phyloP scores from a whole-genome alignment of 2,797 vertebrate species.

The Enteromius argenteus region DNA sequence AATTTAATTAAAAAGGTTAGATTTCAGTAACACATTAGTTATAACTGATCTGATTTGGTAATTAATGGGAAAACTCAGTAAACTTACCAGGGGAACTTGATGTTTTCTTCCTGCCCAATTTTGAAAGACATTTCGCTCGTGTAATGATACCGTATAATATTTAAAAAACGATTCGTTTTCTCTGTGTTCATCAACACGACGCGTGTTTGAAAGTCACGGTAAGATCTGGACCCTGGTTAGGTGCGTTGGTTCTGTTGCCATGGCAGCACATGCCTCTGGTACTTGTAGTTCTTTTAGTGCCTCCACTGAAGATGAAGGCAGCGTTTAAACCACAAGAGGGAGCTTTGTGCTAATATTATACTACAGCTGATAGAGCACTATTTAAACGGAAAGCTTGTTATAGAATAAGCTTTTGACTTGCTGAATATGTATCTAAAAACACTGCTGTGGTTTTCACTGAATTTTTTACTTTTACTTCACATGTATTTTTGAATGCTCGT shows the following conservation, averaged over 20 bases:
- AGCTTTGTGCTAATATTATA: conserved; percentile 18
- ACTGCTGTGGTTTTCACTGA: not conserved
- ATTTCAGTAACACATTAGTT: not conserved
- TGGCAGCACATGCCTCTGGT: not conserved
- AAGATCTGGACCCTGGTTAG: not conserved
- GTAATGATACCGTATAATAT: not conserved
- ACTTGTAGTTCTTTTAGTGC: conserved; percentile 15
- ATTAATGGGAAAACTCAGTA: not conserved
- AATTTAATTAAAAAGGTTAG: not conserved
- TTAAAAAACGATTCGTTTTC: not conserved
- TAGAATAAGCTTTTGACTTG: not conserved
- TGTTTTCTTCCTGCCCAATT: conserved; percentile 25
- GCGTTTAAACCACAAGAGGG: conserved; percentile 34
- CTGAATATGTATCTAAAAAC: not conserved
- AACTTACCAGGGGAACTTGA: conserved; percentile 54
- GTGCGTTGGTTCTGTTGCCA: not conserved
- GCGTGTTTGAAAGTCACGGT: not conserved
- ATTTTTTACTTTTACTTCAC: not conserved
- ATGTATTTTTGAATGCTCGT: not conserved
- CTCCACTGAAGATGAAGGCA: not conserved
- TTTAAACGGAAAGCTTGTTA: not conserved
- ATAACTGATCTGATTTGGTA: not conserved
- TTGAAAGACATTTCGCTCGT: conserved; percentile 34
- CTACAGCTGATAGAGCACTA: not conserved
- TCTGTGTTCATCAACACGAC: not conserved